Evolutionary conservation across 2,888 invertebrate genomes (phyloP).

Genomic region (Philhelius pedissequus): DNA sequence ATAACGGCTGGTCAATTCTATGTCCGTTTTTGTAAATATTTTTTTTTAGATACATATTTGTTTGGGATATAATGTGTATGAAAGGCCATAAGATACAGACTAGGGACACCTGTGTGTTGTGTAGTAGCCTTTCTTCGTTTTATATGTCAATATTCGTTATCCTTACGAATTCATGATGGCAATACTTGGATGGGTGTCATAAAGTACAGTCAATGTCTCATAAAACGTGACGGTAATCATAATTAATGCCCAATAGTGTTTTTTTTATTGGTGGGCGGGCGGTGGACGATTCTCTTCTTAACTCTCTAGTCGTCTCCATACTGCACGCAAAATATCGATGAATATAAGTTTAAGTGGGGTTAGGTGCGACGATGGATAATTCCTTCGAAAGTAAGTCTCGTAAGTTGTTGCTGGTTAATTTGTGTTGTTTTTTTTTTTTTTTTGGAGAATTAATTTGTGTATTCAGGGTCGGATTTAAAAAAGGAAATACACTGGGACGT

Average conservation of each 20-base stretch:
- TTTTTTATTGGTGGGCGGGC: not conserved
- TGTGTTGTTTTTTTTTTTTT: conserved; percentile 31
- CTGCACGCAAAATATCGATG: conserved; percentile 60
- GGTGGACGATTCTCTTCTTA: not conserved
- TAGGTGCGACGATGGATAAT: conserved; percentile 19
- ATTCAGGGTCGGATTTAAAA: not conserved
- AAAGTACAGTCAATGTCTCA: conserved; percentile 78
- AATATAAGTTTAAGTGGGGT: conserved; percentile 37
- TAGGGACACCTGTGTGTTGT: conserved; percentile 9
- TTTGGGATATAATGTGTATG: not conserved
- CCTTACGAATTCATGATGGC: conserved; percentile 70
- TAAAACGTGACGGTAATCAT: conserved; percentile 80
- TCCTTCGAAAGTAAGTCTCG: conserved; percentile 31
- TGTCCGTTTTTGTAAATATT: not conserved
- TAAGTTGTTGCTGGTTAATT: conserved; percentile 47
- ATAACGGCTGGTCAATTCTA: too few species aligned
- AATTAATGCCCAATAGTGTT: conserved; percentile 75
- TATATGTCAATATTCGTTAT: conserved; percentile 78
- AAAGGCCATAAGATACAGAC: conserved; percentile 30
- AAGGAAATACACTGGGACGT: not conserved
- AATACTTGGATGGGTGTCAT: conserved; percentile 74
- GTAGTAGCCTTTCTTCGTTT: conserved; percentile 69
- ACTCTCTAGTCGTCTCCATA: too few species aligned
- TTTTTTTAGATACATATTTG: conserved; percentile 4
- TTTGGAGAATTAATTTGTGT: not conserved